A percentile compares a stretch with the other conserved stretches of the same genome.
These are phyloP conservation scores for Electrophaes corylata DNA, from an alignment of 2,888 invertebrate genomes.

Conservation along the genomic window DNA sequence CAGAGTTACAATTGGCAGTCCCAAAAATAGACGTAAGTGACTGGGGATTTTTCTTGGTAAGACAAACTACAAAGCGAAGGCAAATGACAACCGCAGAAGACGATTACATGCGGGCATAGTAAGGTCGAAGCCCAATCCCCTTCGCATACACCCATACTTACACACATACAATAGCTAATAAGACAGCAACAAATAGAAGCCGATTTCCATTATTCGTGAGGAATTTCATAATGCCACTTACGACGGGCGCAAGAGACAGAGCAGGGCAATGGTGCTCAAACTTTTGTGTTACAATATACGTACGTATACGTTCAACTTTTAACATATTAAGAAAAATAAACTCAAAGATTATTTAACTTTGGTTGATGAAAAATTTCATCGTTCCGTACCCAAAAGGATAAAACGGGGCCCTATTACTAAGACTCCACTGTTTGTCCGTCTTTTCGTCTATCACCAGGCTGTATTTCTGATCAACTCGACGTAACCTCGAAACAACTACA, in stretches of 20 bases:
- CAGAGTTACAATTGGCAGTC: too few species aligned
- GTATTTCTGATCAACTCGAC: too few species aligned
- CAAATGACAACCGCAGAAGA: not conserved
- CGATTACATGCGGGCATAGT: not conserved
- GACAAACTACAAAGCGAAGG: not conserved
- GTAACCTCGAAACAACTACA: too few species aligned
- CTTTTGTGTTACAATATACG: not conserved
- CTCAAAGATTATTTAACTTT: too few species aligned
- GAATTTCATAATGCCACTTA: conserved; percentile 50
- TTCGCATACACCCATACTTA: conserved; percentile 1
- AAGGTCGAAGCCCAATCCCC: not conserved
- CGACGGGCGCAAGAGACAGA: conserved; percentile 34
- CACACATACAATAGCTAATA: conserved; percentile 19
- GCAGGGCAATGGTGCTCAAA: conserved; percentile 36
- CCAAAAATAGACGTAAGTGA: too few species aligned
- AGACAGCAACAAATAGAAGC: conserved; percentile 29
- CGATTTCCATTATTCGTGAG: conserved; percentile 34
- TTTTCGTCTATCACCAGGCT: too few species aligned
- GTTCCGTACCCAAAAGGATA: too few species aligned
- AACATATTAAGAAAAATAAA: too few species aligned
- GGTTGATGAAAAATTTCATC: too few species aligned
- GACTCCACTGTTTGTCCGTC: too few species aligned
- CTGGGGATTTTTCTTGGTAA: not conserved
- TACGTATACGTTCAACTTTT: too few species aligned
- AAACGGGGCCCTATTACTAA: too few species aligned